A percentile compares a stretch with the other conserved stretches of the same genome.
Evolutionary conservation across 1,140 invertebrate species (phyloP).

Genomic region (Drosophila equinoxialis): DNA sequence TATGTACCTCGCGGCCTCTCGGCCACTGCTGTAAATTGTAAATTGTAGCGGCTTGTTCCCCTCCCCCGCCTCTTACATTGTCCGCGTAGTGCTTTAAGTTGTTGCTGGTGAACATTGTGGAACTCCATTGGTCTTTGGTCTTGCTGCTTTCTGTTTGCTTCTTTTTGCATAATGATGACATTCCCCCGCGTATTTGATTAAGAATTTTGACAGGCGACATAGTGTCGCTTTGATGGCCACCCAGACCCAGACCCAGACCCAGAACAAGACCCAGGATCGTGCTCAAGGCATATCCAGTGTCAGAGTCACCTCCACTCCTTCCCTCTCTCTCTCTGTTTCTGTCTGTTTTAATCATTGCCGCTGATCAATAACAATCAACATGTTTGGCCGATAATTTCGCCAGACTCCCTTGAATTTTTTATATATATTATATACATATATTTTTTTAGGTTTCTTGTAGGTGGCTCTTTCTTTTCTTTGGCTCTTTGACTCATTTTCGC

Average conservation of each 20-base stretch:
- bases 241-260: slow-evolving; percentile 47
- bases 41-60: slow-evolving; percentile 62
- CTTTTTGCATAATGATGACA: slow-evolving; percentile 79
- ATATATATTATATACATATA: too few relatives aligned
- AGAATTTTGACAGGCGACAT: slow-evolving; percentile 82
- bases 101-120: neutral
- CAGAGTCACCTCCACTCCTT: slow-evolving; percentile 13
- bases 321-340: slow-evolving; percentile 17
- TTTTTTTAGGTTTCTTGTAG: slow-evolving; percentile 53
- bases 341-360: slow-evolving; percentile 76
- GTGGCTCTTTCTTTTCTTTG: slow-evolving; percentile 41
- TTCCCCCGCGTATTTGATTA: slow-evolving; percentile 81
- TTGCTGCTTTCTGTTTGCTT: slow-evolving; percentile 20
- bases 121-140: neutral
- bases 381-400: slow-evolving; percentile 77
- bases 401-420: slow-evolving; percentile 35
- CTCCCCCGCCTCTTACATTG: neutral
- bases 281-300: slow-evolving; percentile 65
- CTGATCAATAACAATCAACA: slow-evolving; percentile 82
- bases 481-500: slow-evolving; percentile 71
- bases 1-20: neutral
- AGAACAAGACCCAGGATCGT: neutral
- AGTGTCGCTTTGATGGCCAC: slow-evolving; percentile 80
- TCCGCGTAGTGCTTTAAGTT: neutral
- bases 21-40: slow-evolving; percentile 63